phyloP scores from a whole-genome alignment of 2,113 vertebrate genomes.

The Typhlomys cinereus region DNA sequence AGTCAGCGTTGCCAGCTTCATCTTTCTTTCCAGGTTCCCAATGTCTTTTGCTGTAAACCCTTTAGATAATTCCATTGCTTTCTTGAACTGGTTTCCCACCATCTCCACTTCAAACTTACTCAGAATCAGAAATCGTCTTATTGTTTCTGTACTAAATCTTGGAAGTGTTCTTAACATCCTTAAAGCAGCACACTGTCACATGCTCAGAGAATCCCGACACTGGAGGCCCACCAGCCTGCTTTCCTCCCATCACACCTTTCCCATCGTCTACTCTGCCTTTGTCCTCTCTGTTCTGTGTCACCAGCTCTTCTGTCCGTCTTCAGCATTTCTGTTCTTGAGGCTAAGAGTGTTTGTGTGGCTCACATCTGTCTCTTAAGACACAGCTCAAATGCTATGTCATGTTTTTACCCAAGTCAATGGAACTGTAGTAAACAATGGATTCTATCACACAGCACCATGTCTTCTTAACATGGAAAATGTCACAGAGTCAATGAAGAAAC shows the following conservation, averaged over 20 bases:
- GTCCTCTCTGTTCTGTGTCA: accelerated
- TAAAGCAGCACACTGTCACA: not conserved
- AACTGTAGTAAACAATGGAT: not conserved
- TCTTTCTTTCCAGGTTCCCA: not conserved
- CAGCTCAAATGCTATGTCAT: not conserved
- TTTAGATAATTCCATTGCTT: not conserved
- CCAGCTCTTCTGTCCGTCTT: not conserved
- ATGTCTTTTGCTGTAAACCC: not conserved
- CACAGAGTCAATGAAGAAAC: not conserved
- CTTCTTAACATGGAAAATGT: not conserved
- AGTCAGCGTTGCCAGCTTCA: not conserved
- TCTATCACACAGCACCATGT: not conserved
- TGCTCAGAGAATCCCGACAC: not conserved
- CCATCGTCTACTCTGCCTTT: not conserved
- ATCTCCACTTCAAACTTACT: not conserved
- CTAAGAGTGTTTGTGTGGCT: not conserved
- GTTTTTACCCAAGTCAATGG: not conserved
- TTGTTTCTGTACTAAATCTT: not conserved
- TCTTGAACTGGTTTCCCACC: not conserved
- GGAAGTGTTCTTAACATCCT: not conserved
- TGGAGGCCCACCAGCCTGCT: not conserved
- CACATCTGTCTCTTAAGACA: not conserved
- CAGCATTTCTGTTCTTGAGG: not conserved
- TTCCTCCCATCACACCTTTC: not conserved
- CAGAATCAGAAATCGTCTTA: not conserved